Evolutionary conservation across 1,140 invertebrate genomes (phyloP), one percentile per base, ranked within the genome.

Genomic region (Tribolium madens): DNA sequence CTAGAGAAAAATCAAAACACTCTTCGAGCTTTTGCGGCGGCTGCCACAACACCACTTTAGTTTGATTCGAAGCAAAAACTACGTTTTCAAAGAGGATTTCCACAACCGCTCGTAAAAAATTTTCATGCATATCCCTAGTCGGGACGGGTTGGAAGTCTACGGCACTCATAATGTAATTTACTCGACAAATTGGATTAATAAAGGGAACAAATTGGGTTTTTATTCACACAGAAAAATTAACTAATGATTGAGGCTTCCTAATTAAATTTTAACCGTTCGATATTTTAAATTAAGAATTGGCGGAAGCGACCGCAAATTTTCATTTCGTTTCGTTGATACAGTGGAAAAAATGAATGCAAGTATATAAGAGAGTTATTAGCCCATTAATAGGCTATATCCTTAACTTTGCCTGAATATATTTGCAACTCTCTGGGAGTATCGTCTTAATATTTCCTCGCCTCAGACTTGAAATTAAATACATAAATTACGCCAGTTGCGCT

Each of bases 41-140:
- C 74, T 84, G 83, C 86, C 85, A 87, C 60, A 84, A 76, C 4
- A 84, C 72, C 0, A 87, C 86, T 76, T 86, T 84, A 68, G 84
- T 80, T 50, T 80, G 81, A 31, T 81, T 77, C n/a, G 81, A 82
- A 10, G 84, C 83, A 76, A 87, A 86, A 14, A 87, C 84, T 3
- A 83, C 82, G 64, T 79, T 82, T 75, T 85, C 81, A 74, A 86
- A 84, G 14, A 87, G 73, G 31, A 83, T 77, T 26, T 85, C 79
- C 1, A 83, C 60, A 5, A 86, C 82, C 52, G 83, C 79, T 18
- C 81, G 26, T 60, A 87, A 78, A 80, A 87, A 87, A 5, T 84
- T 75, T 42, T 79, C 80, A 73, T 87, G 86, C 18, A 81, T 83
- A 17, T 84, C 80, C 47, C 74, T 76, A 74, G 83, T 78, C 3